Evolutionary conservation across 1,140 invertebrate genomes (phyloP), one percentile per base, ranked within the genome.

Genomic region (Temnothorax nylanderi): DNA sequence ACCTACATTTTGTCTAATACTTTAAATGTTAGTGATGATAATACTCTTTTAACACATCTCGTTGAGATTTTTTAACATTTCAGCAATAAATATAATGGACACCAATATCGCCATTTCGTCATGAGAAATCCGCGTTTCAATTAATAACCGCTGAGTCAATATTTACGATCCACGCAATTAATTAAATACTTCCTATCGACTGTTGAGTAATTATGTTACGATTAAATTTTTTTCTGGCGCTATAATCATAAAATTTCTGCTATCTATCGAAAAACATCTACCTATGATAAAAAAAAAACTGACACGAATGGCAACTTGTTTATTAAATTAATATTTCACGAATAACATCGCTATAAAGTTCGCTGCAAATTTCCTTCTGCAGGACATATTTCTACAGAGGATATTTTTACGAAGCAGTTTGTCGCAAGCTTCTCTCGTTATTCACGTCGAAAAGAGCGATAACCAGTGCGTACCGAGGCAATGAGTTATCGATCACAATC

Each of bases 121-220:
- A 58, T 56, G 74, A 77, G n/a, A 77, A 76, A 88, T 77, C 65
- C 65, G 26, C 60, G 69, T 87, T 89, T 88, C 26, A 56, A 80
- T 88, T 80, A 88, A 89, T 84, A 89, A 85, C 72, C 60, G 34
- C 18, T 18, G 56, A 58, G 49, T 88, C 71, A 65, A 88, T 78
- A 78, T 34, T 85, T 81, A 21, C 16, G 26, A 74, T 37, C 26
- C 56, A 26, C 26, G 56, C 74, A 56, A 89, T 89, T 89, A 89
- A 89, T 88, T 81, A 75, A 71, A 81, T 56, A 26, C 21, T 37
- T 44, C 64, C 64, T 44, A n/a, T 62, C 56, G 41, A 85, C 41
- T 32, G 18, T 51, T 47, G 32, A 56, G 86, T 72, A 85, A 89
- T 75, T 74, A 60, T 44, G 60, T 80, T 41, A 62, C 37, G 13